Base-by-base conservation (phyloP, 1,140 invertebrate genomes). In the Lethocerus indicus region DNA sequence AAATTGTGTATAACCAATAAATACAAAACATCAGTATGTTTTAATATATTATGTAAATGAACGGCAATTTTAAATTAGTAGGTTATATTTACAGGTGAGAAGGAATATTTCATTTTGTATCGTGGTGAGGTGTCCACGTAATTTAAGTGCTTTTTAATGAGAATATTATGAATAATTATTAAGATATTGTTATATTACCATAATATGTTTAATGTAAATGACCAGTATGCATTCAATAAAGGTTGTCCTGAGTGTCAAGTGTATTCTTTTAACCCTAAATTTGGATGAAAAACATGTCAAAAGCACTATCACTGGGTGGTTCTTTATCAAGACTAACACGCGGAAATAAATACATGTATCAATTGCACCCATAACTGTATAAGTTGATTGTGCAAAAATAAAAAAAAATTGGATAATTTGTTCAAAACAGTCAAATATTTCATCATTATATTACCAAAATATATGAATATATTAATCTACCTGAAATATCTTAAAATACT, bases 221-320 rank as follows among this genome's bases (percentile, higher is more conserved):
- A 57, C 56, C 56, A 57, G 53, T 57, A 56, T 56, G 55, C 55
- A 56, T 56, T 56, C 53, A 57, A 57, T 57, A 57, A 57, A 57
- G 53, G 56, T 54, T 57, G 53, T 55, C 56, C 50, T 57, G 48
- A 55, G 44, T 54, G 49, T 50, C 18, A 14, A 49, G 13, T 35
- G 42, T 49, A 1, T 40, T 43, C 2, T 44, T 18, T 44, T 12
- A n/a, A n/a, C n/a, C n/a, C n/a, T n/a, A n/a, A n/a, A n/a, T n/a
- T n/a, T n/a, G n/a, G n/a, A n/a, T n/a, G n/a, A n/a, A n/a, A n/a
- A n/a, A n/a, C n/a, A n/a, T n/a, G n/a, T n/a, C n/a, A n/a, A n/a
- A n/a, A n/a, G n/a, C n/a, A n/a, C n/a, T n/a, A n/a, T n/a, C n/a
- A n/a, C n/a, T n/a, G n/a, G n/a, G n/a, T n/a, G n/a, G n/a, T n/a